A percentile compares a stretch with the other conserved stretches of the same genome.
Conservation (phyloP, 1,140 invertebrate genomes). For the Platyscapa corneri region DNA sequence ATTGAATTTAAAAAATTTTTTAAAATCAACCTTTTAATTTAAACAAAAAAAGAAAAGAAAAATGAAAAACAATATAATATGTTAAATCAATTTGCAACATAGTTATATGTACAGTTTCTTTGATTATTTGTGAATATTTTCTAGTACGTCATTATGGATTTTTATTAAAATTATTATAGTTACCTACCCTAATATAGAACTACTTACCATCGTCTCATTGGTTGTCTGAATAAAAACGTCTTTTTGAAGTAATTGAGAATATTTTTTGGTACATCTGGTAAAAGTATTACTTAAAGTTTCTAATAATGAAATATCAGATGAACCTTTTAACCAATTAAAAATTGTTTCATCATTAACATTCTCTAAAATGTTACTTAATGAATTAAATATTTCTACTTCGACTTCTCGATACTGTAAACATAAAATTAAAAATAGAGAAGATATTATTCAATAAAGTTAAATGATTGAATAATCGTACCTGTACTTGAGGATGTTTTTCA, state of each 20-base stretch:
- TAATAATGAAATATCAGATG: conserved; percentile 54
- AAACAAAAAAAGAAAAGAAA: too few relatives aligned
- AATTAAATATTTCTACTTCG: conserved; percentile 57
- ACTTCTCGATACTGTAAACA: conserved; percentile 56
- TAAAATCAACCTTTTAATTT: too few relatives aligned
- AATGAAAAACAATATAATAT: too few relatives aligned
- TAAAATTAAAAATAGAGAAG: conserved; percentile 11
- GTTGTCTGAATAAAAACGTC: conserved; percentile 46
- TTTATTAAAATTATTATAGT: too few relatives aligned
- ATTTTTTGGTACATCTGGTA: conserved; percentile 50
- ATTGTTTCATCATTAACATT: conserved; percentile 50
- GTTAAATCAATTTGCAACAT: too few relatives aligned
- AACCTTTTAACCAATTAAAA: conserved; percentile 56
- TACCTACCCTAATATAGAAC: neutral
- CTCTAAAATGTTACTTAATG: conserved; percentile 53
- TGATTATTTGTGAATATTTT: too few relatives aligned
- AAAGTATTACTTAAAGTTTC: conserved; percentile 56
- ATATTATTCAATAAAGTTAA: neutral
- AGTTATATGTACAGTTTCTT: too few relatives aligned
- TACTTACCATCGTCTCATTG: conserved; percentile 54
- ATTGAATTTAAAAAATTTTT: too few relatives aligned
- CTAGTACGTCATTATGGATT: too few relatives aligned
- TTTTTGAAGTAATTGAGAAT: conserved; percentile 53
- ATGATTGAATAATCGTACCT: conserved; percentile 50
- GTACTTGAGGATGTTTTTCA: conserved; percentile 57